phyloP scores from a whole-genome alignment of 2,113 vertebrate species.

The Corynorhinus townsendii region DNA sequence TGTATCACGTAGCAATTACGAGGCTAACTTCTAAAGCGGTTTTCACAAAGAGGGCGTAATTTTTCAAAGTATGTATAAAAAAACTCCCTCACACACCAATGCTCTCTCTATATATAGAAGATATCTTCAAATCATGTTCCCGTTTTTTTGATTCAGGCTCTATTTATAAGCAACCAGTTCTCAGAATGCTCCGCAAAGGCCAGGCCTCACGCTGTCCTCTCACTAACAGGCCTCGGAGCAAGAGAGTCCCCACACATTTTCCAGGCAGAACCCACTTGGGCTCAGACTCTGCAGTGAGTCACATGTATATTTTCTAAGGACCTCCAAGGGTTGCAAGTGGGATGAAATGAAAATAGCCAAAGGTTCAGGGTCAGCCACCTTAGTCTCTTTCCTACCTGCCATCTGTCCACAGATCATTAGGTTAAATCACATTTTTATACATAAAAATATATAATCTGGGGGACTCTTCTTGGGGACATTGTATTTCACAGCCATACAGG shows the following conservation, averaged over 20 bases:
- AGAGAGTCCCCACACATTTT: neutral
- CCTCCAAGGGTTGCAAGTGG: neutral
- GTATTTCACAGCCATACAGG: neutral
- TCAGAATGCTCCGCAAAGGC: slow-evolving; percentile 44
- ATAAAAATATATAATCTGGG: slow-evolving; percentile 16
- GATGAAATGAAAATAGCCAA: neutral
- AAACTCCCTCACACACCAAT: neutral
- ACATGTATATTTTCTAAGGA: neutral
- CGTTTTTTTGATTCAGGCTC: slow-evolving; percentile 30
- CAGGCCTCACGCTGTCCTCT: neutral
- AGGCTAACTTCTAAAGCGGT: slow-evolving; percentile 35
- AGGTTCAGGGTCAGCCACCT: neutral
- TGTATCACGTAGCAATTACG: slow-evolving; percentile 50
- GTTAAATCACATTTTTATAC: slow-evolving; percentile 15
- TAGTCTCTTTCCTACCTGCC: slow-evolving; percentile 1
- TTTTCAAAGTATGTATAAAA: slow-evolving; percentile 45
- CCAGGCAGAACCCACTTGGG: slow-evolving; percentile 25
- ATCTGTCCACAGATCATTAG: neutral
- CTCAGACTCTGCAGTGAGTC: neutral
- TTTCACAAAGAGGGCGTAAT: slow-evolving; percentile 35
- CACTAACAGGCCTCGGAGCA: neutral
- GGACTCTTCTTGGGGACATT: neutral
- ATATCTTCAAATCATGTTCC: slow-evolving; percentile 30
- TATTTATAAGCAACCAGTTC: slow-evolving; percentile 49
- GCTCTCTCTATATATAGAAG: slow-evolving; percentile 6